phyloP scores from a whole-genome alignment of 2,888 invertebrate species.

The Pomacea canaliculata region DNA sequence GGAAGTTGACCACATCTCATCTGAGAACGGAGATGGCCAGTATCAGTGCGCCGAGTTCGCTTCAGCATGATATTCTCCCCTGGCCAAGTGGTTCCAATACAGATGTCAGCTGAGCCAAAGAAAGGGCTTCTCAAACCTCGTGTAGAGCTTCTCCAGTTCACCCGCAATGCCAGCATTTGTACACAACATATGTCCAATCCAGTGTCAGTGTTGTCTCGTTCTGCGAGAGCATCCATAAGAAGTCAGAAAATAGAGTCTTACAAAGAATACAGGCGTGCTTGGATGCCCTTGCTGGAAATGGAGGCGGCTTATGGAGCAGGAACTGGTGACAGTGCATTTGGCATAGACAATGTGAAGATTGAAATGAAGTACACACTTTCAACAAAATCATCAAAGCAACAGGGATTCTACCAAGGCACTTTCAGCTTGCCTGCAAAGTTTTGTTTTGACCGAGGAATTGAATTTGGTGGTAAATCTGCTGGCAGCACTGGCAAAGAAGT shows the following conservation, averaged over 20 bases:
- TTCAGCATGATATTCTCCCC: constrained; percentile 30
- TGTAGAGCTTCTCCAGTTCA: constrained; percentile 30
- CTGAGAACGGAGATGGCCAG: constrained; percentile 8
- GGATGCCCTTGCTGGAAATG: constrained; percentile 47
- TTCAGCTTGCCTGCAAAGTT: constrained; percentile 11
- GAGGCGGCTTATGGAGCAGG: constrained; percentile 36
- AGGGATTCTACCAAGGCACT: constrained; percentile 5
- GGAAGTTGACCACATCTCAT: constrained; percentile 1
- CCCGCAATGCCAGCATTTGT: constrained; percentile 35
- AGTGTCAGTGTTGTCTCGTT: constrained; percentile 32
- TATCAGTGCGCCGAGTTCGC: background rate
- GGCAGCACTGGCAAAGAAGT: background rate
- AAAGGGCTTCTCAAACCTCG: constrained; percentile 32
- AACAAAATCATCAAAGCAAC: background rate
- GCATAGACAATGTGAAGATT: constrained; percentile 13
- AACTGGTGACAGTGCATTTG: background rate
- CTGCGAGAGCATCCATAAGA: constrained; percentile 34
- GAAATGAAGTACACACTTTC: background rate
- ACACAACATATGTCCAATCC: constrained; percentile 37
- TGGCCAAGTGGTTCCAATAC: constrained; percentile 35
- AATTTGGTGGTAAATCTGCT: constrained; percentile 11
- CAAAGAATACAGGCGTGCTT: background rate
- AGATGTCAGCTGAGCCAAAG: constrained; percentile 33
- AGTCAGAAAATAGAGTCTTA: background rate
- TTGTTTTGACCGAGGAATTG: constrained; percentile 16